phyloP scores from a whole-genome alignment of 1,140 invertebrate genomes.

The Drosophila setifemur region DNA sequence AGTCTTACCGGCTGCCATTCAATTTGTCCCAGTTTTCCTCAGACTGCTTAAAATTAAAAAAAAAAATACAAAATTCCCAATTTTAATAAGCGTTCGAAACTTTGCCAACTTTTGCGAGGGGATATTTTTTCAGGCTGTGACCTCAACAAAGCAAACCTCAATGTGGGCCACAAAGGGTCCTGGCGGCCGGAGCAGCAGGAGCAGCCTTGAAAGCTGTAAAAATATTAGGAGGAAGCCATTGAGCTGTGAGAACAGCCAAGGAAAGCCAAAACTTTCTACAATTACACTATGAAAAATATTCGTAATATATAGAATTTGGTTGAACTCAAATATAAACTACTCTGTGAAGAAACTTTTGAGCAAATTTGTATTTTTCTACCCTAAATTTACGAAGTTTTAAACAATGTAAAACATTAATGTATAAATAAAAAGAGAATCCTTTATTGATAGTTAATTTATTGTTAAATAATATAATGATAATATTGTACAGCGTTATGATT shows the following conservation, averaged over 20 bases:
- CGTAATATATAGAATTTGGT: too few relatives aligned
- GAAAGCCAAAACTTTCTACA: not conserved
- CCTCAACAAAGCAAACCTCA: constrained; percentile 37
- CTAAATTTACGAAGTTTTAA: too few relatives aligned
- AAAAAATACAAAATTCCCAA: not conserved
- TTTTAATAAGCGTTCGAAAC: constrained; percentile 36
- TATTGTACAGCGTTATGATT: too few relatives aligned
- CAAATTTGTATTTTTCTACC: too few relatives aligned
- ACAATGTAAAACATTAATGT: too few relatives aligned
- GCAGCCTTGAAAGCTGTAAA: constrained; percentile 32
- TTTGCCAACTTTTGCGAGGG: constrained; percentile 16
- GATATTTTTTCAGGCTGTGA: constrained; percentile 15
- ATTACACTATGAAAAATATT: not conserved
- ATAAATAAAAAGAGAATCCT: too few relatives aligned
- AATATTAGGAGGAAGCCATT: constrained; percentile 20
- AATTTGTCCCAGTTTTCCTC: constrained; percentile 4
- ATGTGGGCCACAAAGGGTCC: constrained; percentile 9
- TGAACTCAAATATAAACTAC: not conserved
- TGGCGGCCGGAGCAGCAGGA: not conserved
- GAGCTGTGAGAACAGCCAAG: not conserved
- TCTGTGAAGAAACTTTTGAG: too few relatives aligned
- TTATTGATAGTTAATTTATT: too few relatives aligned
- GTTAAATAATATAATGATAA: too few relatives aligned
- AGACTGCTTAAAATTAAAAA: not conserved
- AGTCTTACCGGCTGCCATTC: constrained; percentile 4